Evolutionary conservation across 2,888 invertebrate species (phyloP).

Genomic region (Chrysopilus asiliformis): DNA sequence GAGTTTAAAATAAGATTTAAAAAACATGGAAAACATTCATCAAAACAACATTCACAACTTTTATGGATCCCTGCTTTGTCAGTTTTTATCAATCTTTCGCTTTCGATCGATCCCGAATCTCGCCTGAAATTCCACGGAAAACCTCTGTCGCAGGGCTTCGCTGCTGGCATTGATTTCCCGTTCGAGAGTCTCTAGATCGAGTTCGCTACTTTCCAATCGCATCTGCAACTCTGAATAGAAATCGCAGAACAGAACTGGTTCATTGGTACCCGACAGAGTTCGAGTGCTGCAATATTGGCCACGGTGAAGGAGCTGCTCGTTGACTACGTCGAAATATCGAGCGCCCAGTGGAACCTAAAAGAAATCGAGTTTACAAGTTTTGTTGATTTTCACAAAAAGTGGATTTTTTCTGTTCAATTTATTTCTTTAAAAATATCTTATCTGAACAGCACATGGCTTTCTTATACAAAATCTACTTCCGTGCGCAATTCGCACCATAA

Average conservation of each 20-base stretch:
- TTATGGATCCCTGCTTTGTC: too few species aligned
- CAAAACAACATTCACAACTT: too few species aligned
- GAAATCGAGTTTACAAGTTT: not conserved
- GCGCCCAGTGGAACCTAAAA: conserved; percentile 27
- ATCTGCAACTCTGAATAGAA: conserved; percentile 35
- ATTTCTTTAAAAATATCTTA: too few species aligned
- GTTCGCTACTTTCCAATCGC: conserved; percentile 31
- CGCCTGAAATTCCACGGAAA: conserved; percentile 27
- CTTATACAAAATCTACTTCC: too few species aligned
- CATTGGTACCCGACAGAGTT: conserved; percentile 26
- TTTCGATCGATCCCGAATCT: too few species aligned
- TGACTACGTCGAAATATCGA: conserved; percentile 25
- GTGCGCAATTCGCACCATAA: too few species aligned
- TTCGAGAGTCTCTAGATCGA: conserved; percentile 30
- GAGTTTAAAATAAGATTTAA: too few species aligned
- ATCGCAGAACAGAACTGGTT: conserved; percentile 33
- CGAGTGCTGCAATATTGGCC: conserved; percentile 34
- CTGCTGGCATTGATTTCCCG: conserved; percentile 27
- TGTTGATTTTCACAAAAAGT: too few species aligned
- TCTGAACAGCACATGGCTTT: too few species aligned
- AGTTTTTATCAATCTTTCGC: too few species aligned
- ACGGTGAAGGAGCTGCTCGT: conserved; percentile 27
- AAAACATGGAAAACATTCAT: too few species aligned
- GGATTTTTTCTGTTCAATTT: too few species aligned
- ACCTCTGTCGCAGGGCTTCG: conserved; percentile 27